Evolutionary conservation across 1,140 invertebrate species (phyloP).

Genomic region (Trachelipus rathkii): DNA sequence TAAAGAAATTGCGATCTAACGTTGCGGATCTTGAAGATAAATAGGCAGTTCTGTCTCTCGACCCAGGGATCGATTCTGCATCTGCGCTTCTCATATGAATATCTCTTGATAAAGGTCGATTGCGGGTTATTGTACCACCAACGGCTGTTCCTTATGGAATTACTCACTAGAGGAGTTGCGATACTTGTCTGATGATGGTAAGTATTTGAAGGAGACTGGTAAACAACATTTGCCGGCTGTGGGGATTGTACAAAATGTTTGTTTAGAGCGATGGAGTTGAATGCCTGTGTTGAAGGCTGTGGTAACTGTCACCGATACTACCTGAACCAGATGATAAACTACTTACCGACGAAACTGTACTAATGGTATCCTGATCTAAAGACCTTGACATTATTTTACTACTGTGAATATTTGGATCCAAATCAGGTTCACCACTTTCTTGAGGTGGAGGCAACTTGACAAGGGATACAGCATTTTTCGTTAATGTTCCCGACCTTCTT

Average conservation of each 20-base stretch:
- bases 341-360: conserved; percentile 37
- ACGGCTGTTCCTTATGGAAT: conserved; percentile 25
- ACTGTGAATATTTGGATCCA: conserved; percentile 59
- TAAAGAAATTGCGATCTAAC: conserved; percentile 23
- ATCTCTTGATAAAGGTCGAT: conserved; percentile 34
- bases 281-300: conserved; percentile 25
- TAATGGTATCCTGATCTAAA: conserved; percentile 38
- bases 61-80: conserved; percentile 19
- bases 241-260: conserved; percentile 21
- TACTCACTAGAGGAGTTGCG: conserved; percentile 31
- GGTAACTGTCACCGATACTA: conserved; percentile 31
- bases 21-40: conserved; percentile 28
- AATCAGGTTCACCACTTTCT: conserved; percentile 60
- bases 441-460: conserved; percentile 75
- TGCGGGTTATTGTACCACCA: conserved; percentile 36
- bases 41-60: conserved; percentile 31
- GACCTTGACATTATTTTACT: conserved; percentile 26
- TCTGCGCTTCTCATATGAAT: conserved; percentile 30
- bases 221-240: conserved; percentile 27
- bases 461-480: conserved; percentile 67
- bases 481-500: conserved; percentile 50
- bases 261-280: conserved; percentile 14
- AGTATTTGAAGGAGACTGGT: conserved; percentile 28
- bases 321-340: conserved; percentile 40
- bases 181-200: conserved; percentile 22